Evolutionary conservation across 2,888 invertebrate species (phyloP).

Genomic region (Drosophila borborema): DNA sequence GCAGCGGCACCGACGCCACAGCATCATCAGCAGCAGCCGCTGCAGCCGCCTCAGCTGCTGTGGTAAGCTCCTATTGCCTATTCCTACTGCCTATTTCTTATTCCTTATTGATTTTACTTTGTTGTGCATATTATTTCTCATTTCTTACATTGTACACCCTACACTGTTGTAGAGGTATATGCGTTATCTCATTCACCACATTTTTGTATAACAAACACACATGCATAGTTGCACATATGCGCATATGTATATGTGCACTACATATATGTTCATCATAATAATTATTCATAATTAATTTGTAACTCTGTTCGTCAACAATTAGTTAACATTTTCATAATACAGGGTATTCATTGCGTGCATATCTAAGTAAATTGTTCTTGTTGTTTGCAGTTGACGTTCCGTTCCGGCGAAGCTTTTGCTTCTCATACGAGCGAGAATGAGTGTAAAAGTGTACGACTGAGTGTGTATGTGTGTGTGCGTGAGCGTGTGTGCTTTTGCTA

Average conservation of each 20-base stretch:
- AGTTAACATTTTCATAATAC: background rate
- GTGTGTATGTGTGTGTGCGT: conserved; percentile 18
- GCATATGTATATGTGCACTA: background rate
- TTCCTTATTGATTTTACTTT: conserved; percentile 44
- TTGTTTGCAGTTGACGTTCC: conserved; percentile 47
- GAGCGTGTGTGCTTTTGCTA: conserved; percentile 13
- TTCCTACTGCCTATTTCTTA: conserved; percentile 51
- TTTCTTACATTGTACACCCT: conserved; percentile 34
- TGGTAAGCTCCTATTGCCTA: conserved; percentile 71
- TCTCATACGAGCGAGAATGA: conserved; percentile 47
- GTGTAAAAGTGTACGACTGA: conserved; percentile 9
- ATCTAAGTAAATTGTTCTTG: conserved; percentile 29
- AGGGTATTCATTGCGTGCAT: conserved; percentile 34
- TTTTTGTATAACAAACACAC: background rate
- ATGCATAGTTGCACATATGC: background rate
- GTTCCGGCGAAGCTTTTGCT: conserved; percentile 68
- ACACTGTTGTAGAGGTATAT: background rate
- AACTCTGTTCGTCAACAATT: background rate
- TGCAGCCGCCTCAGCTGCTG: conserved; percentile 69
- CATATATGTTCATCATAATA: background rate
- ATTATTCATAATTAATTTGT: background rate
- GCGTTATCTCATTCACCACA: background rate
- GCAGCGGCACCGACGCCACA: conserved; percentile 34
- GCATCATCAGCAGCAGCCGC: conserved; percentile 35
- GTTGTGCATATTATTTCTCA: conserved; percentile 44